Evolutionary conservation across 30 jellyfish, hydroid and myxozoan genomes (phyloP), one percentile per base, ranked within the genome.

Genomic region (Hydractinia symbiolongicarpus): DNA sequence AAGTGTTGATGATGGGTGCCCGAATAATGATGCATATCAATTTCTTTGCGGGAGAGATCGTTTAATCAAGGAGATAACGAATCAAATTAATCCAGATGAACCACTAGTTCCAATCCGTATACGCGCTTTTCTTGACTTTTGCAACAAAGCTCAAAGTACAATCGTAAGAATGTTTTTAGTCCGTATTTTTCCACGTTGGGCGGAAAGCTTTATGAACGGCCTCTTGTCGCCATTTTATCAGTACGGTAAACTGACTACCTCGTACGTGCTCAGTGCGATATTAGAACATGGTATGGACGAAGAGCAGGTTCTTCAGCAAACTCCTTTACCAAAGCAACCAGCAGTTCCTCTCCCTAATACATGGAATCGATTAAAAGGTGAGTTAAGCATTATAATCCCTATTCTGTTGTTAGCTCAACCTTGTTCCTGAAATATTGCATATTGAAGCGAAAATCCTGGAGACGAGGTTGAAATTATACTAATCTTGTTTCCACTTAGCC

Each of bases 351-450:
- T 89, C 50, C 89, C 77, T 15, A 83, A 89, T 76, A 89, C 96
- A 10, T 89, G 96, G 96, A 73, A 87, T 50, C 88, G 96, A 15
- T 20, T 89, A 20, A 83, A 85, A 71, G 96, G 96, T 89, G 19
- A 40, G 56, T 49, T 21, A 0, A 6, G 9, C 72, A 21, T n/a
- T n/a, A n/a, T 51, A 7, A 64, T n/a, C 19, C 4, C 1, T 6
- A 4, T 0, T 6, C 4, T 7, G 52, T n/a, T 7, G 4, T 64
- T 64, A 7, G 9, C 2, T 64, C 52, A 30, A 30, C 44, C 44
- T 30, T 30, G 44, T 1, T 30, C 44, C 44, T n/a, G n/a, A n/a
- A n/a, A n/a, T n/a, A n/a, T n/a, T n/a, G n/a, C n/a, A n/a, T n/a
- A n/a, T n/a, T n/a, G n/a, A n/a, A n/a, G n/a, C n/a, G n/a, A n/a